phyloP scores from a whole-genome alignment of 23 tunicate species.

The Ciona savignyi region DNA sequence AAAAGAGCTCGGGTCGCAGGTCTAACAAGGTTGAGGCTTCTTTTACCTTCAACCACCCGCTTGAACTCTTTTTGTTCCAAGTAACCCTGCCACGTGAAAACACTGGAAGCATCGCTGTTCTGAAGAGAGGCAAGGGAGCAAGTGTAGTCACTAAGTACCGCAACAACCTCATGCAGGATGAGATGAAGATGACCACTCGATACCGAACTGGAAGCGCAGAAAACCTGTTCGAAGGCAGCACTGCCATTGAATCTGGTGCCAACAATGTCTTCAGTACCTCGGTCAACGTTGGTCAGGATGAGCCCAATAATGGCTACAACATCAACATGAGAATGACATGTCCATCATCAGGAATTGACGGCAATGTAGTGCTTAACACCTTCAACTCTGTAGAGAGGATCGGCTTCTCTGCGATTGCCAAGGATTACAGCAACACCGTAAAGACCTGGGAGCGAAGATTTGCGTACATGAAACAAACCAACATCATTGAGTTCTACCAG shows the following conservation, averaged over 20 bases:
- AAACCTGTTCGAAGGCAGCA: neutral
- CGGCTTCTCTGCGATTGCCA: conserved; percentile 3
- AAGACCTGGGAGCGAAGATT: conserved; percentile 11
- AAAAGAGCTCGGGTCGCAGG: neutral
- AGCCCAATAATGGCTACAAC: neutral
- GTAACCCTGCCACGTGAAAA: conserved; percentile 16
- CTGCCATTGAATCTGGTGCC: neutral
- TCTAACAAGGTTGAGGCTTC: neutral
- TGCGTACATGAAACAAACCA: conserved; percentile 11
- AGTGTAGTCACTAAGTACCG: conserved; percentile 3
- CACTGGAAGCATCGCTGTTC: neutral
- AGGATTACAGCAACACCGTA: conserved; percentile 12
- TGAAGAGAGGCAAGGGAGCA: conserved; percentile 9
- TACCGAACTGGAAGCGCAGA: conserved; percentile 9
- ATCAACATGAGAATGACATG: conserved; percentile 8
- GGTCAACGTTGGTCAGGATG: conserved; percentile 1
- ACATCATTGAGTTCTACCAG: conserved; percentile 13
- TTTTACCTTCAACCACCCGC: conserved; percentile 25
- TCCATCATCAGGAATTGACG: conserved; percentile 17
- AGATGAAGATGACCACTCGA: conserved; percentile 1
- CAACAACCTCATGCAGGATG: conserved; percentile 18
- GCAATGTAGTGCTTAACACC: conserved; percentile 10
- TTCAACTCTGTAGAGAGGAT: conserved; percentile 6
- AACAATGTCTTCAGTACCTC: neutral
- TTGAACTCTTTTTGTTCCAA: conserved; percentile 17